These are phyloP conservation scores for Bagarius yarrelli DNA, from an alignment of 2,113 vertebrate species.

Conservation along the genomic window DNA sequence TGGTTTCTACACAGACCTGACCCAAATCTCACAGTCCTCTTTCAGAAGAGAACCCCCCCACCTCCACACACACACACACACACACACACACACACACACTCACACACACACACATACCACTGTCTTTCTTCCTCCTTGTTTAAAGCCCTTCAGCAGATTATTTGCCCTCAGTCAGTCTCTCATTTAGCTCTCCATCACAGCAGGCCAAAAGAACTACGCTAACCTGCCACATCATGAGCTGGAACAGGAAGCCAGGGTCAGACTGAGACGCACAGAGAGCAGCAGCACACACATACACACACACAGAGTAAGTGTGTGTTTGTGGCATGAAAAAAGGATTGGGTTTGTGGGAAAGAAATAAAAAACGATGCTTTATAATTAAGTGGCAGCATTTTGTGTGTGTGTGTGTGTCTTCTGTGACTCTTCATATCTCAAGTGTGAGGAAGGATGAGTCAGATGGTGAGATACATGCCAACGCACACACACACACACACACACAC, in stretches of 20 bases:
- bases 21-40: slow-evolving; percentile 18
- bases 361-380: slow-evolving; percentile 5
- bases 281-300: background rate
- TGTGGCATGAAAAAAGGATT: background rate
- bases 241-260: slow-evolving; percentile 16
- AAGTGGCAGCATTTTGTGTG: background rate
- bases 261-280: background rate
- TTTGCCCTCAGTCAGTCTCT: background rate
- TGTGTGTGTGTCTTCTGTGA: background rate
- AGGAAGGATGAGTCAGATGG: slow-evolving; percentile 23
- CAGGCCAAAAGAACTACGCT: slow-evolving; percentile 25
- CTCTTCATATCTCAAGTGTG: slow-evolving; percentile 21
- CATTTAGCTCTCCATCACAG: slow-evolving; percentile 17
- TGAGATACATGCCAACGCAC: background rate
- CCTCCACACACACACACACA: background rate
- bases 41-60: background rate
- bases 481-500: background rate
- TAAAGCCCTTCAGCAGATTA: slow-evolving; percentile 45
- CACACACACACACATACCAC: too few relatives aligned
- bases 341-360: background rate
- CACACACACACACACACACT: background rate
- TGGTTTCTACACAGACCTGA: slow-evolving; percentile 1
- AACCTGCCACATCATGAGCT: slow-evolving; percentile 32
- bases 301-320: slow-evolving; percentile 4
- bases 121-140: background rate